Evolutionary conservation across 2,113 vertebrate genomes (phyloP).

Genomic region (Neofelis nebulosa): DNA sequence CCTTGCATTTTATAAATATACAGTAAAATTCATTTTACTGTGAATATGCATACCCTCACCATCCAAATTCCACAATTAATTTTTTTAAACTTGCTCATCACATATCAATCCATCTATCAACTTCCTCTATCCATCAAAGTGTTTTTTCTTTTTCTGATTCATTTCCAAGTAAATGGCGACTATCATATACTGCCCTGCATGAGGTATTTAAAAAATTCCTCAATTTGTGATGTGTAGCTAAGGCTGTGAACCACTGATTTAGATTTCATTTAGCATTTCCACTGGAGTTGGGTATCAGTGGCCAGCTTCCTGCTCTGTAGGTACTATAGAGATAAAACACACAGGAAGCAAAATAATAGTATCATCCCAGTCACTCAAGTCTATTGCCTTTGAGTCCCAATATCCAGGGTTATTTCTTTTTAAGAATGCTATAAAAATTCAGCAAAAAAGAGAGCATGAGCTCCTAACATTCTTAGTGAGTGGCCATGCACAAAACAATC

Average conservation of each 20-base stretch:
- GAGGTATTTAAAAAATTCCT: background rate
- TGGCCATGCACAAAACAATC: background rate
- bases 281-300: background rate
- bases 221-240: background rate
- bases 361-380: background rate
- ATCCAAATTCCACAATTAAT: background rate
- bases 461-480: background rate
- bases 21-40: background rate
- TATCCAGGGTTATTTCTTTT: constrained; percentile 17
- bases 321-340: background rate
- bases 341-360: background rate
- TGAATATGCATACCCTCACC: background rate
- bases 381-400: background rate
- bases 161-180: background rate
- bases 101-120: background rate
- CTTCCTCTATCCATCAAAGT: background rate
- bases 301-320: background rate
- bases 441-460: background rate
- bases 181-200: background rate
- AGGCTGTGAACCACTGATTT: background rate
- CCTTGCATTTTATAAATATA: background rate
- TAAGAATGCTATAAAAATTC: constrained; percentile 27
- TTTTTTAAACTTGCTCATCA: background rate
- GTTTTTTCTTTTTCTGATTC: background rate
- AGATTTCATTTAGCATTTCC: background rate